phyloP scores from a whole-genome alignment of 2,113 vertebrate genomes.

The Mustela nigripes region DNA sequence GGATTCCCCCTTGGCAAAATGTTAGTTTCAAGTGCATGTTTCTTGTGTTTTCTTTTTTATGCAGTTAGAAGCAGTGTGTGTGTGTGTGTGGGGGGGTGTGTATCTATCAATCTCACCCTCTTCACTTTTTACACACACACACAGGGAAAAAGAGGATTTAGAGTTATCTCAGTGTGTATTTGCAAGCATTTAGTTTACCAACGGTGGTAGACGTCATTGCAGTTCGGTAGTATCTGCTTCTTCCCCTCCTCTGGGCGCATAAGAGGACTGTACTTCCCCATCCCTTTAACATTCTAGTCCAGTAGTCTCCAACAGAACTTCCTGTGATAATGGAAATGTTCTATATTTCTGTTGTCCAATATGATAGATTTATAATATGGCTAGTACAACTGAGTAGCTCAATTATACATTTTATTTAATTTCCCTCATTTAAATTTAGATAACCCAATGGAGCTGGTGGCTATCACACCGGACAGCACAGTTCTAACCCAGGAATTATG shows the following conservation, averaged over 20 bases:
- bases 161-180: background rate
- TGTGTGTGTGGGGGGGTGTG: background rate
- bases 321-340: background rate
- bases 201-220: background rate
- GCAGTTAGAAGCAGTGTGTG: background rate
- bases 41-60: constrained; percentile 15
- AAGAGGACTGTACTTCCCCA: background rate
- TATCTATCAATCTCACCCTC: background rate
- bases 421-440: background rate
- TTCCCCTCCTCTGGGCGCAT: background rate
- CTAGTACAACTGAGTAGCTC: background rate
- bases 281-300: background rate
- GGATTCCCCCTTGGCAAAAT: constrained; percentile 7
- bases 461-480: background rate
- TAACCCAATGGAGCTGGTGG: background rate
- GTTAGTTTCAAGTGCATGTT: constrained; percentile 5
- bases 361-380: background rate
- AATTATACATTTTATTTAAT: background rate
- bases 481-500: background rate
- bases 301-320: background rate
- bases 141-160: background rate
- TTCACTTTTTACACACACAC: background rate
- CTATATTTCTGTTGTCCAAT: background rate
- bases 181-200: background rate
- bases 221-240: background rate